Percentiles rank a stretch among this genome's conserved stretches.
phyloP scores from a whole-genome alignment of 1,140 invertebrate genomes.

The Drosophila pseudoobscura region DNA sequence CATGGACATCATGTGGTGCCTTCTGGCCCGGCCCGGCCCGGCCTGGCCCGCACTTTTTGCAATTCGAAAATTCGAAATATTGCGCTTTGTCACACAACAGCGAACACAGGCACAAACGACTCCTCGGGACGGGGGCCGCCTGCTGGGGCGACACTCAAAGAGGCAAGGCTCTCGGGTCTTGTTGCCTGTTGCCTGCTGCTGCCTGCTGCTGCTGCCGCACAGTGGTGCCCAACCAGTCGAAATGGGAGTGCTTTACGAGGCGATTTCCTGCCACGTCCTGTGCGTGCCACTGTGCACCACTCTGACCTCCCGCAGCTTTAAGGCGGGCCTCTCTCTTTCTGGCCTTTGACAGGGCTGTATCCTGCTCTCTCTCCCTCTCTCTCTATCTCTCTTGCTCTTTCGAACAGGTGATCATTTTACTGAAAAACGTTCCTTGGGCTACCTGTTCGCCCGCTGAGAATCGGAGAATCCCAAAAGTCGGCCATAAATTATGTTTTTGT shows the following conservation, averaged over 20 bases:
- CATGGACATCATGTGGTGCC: constrained; percentile 66
- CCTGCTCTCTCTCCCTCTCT: constrained; percentile 17
- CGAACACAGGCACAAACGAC: constrained; percentile 25
- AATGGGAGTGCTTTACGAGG: not conserved
- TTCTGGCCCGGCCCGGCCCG: constrained; percentile 33
- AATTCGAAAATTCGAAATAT: constrained; percentile 76
- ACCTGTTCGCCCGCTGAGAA: constrained; percentile 47
- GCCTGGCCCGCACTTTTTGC: constrained; percentile 69
- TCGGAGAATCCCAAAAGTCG: constrained; percentile 44
- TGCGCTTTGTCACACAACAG: constrained; percentile 69
- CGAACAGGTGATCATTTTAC: constrained; percentile 77
- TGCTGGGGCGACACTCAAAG: constrained; percentile 76
- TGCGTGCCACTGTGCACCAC: constrained; percentile 32
- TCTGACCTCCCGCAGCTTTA: constrained; percentile 51
- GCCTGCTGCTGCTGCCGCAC: constrained; percentile 5
- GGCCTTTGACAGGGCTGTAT: constrained; percentile 9
- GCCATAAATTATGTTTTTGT: constrained; percentile 79
- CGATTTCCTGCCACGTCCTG: not conserved
- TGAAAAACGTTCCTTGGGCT: constrained; percentile 62
- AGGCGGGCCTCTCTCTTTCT: not conserved
- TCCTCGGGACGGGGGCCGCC: constrained; percentile 32
- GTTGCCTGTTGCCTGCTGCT: constrained; percentile 9
- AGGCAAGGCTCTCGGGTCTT: constrained; percentile 38
- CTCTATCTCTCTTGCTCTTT: constrained; percentile 15
- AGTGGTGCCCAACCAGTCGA: not conserved